Evolutionary conservation across 1,140 invertebrate genomes (phyloP).

Genomic region (Manduca sexta): DNA sequence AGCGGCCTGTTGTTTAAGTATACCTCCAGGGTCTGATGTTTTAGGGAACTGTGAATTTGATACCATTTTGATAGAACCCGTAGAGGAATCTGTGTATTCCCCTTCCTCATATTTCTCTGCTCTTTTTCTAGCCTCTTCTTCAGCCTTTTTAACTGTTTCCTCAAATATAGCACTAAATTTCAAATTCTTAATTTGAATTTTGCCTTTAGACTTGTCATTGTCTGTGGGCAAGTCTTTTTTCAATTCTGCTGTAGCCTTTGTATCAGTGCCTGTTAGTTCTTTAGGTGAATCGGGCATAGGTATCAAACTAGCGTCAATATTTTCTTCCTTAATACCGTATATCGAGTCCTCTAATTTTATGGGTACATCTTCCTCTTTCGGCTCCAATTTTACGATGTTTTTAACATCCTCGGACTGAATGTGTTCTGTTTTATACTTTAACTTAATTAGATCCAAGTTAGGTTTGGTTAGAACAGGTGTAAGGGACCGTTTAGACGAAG

Average conservation of each 20-base stretch:
- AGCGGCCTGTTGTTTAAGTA: constrained; percentile 63
- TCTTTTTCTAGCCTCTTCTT: constrained; percentile 77
- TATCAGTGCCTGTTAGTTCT: constrained; percentile 26
- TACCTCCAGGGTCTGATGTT: constrained; percentile 61
- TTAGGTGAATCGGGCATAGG: constrained; percentile 54
- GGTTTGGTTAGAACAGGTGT: constrained; percentile 46
- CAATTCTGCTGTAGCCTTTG: constrained; percentile 30
- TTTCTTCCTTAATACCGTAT: constrained; percentile 6
- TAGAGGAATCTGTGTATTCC: constrained; percentile 75
- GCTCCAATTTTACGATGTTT: constrained; percentile 65
- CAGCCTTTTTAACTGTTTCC: constrained; percentile 78
- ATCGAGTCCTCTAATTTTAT: constrained; percentile 19
- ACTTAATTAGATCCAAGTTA: constrained; percentile 60
- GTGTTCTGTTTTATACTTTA: constrained; percentile 36
- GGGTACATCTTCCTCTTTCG: constrained; percentile 23
- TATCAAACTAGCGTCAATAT: constrained; percentile 43
- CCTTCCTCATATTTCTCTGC: constrained; percentile 77
- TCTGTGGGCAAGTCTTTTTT: constrained; percentile 35
- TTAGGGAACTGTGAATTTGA: constrained; percentile 66
- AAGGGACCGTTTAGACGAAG: constrained; percentile 35
- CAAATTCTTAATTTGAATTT: constrained; percentile 78
- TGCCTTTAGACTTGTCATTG: constrained; percentile 62
- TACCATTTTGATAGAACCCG: constrained; percentile 69
- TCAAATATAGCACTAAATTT: constrained; percentile 80
- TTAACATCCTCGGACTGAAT: constrained; percentile 75